Evolutionary conservation across 2,113 vertebrate species (phyloP).

Genomic region (Spea multiplicata): DNA sequence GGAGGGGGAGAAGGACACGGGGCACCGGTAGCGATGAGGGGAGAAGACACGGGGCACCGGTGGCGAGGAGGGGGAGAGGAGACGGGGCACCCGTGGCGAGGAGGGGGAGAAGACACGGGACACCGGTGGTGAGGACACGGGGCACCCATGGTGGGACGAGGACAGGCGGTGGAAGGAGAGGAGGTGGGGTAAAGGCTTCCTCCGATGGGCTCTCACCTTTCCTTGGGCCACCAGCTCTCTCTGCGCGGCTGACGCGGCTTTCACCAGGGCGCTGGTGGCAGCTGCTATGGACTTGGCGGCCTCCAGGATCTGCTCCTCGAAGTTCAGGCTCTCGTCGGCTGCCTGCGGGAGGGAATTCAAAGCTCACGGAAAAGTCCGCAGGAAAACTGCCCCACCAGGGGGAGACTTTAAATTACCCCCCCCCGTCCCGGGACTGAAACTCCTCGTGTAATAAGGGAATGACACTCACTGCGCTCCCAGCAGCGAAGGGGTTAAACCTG

Average conservation of each 20-base stretch:
- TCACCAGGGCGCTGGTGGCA: constrained; percentile 93
- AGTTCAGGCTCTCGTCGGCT: constrained; percentile 95
- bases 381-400: background rate
- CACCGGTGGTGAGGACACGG: background rate
- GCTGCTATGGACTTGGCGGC: constrained; percentile 97
- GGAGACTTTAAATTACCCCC: background rate
- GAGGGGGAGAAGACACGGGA: background rate
- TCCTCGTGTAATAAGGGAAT: too few species aligned
- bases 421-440: fast-evolving
- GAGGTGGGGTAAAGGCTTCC: background rate
- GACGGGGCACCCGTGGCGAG: background rate
- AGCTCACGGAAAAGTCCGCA: background rate
- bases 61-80: background rate
- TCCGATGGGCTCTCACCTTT: constrained; percentile 72
- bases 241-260: constrained; percentile 94
- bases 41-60: too few species aligned
- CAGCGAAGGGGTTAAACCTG: too few species aligned
- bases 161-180: background rate
- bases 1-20: background rate
- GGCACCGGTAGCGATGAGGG: too few species aligned
- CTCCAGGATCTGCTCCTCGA: constrained; percentile 97
- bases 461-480: too few species aligned
- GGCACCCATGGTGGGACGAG: background rate
- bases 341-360: constrained; percentile 66
- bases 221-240: constrained; percentile 95